Evolutionary conservation across 1,140 invertebrate species (phyloP).

Genomic region (Melipona quadrifasciata): DNA sequence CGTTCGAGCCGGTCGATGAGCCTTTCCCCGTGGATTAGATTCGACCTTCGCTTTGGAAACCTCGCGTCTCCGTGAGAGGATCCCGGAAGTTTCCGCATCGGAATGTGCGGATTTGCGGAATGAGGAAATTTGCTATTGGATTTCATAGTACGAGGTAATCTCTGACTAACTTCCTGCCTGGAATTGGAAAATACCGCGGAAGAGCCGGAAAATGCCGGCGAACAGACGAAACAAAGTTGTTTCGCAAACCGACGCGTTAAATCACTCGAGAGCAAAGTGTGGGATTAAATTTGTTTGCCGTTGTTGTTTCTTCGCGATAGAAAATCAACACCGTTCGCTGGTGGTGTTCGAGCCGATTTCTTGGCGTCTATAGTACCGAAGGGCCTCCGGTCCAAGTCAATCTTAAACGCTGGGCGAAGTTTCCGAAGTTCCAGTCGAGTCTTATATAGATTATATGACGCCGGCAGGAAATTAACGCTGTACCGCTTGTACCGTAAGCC

Average conservation of each 20-base stretch:
- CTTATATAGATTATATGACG: neutral
- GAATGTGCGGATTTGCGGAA: neutral
- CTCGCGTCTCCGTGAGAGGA: no score
- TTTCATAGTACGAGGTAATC: no score
- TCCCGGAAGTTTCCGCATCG: neutral
- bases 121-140: neutral
- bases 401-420: neutral
- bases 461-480: constrained; percentile 1
- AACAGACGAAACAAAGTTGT: no score
- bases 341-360: neutral
- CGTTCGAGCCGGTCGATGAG: neutral
- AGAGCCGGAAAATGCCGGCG: no score
- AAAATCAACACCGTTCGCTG: no score
- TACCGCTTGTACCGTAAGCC: neutral
- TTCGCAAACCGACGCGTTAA: no score
- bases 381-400: neutral
- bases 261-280: no score
- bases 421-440: neutral
- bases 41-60: constrained; percentile 19
- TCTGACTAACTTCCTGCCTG: no score
- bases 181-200: no score
- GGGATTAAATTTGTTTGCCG: no score
- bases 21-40: neutral
- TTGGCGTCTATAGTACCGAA: neutral
- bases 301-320: no score